Evolutionary conservation across 2,113 vertebrate genomes (phyloP), one percentile per base, ranked within the genome.

Genomic region (Echinops telfairi): DNA sequence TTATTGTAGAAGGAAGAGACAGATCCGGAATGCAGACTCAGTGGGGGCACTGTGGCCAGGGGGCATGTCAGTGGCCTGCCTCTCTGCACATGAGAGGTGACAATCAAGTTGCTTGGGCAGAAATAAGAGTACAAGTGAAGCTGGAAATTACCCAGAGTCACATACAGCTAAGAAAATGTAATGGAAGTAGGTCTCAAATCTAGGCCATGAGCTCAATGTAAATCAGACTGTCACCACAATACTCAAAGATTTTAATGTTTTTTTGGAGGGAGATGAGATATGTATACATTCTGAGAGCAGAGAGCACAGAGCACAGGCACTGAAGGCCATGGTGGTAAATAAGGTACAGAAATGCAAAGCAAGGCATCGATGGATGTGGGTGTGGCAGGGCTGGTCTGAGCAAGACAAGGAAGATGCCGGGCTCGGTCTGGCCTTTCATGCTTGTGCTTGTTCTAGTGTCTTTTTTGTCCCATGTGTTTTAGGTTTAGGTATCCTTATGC

Each of bases 381-480:
- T 47, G 76, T 3, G 31, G 60, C 85, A 7, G 92, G 71, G 83
- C 47, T 62, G 27, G 12, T 70, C 36, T 47, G 43, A 25, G 84
- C 12, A 33, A 23, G 68, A 17, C 14, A 3, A 77, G 75, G 73
- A 66, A 47, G 68, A 57, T 8, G 38, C 60, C 20, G 15, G 62
- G 62, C 20, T 25, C 25, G 22, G 81, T 71, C 19, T 10, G 40
- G 89, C 31, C 43, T 75, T 86, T 78, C 73, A 0, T 73, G 89
- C 84, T 83, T 14, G 6, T 4, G 11, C 91, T 95, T 89, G 94
- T 70, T 38, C 38, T 71, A n/a, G 31, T 2, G n/a, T 71, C 70
- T 71, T 71, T 71, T 17, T 17, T 2, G 25, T 60, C 57, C 27
- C 15, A 20, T n/a, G 43, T 36, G 71, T 53, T 79, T n/a, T 33